These are phyloP conservation scores for Malacoraja senta DNA, from an alignment of 2,797 vertebrate species.

Conservation along the genomic window DNA sequence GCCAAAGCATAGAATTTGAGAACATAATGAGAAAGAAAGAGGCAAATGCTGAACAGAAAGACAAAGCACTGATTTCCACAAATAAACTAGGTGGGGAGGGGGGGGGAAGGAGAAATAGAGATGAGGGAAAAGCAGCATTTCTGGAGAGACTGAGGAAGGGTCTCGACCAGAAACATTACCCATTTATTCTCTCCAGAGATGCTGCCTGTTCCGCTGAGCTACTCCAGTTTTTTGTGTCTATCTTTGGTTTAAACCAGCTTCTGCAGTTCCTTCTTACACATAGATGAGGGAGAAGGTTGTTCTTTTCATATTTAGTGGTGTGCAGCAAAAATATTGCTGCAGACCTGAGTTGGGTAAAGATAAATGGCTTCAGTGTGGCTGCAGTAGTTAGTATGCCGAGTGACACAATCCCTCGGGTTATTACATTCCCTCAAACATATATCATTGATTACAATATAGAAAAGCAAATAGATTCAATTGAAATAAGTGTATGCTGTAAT, in stretches of 20 bases:
- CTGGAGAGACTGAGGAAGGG: too few species aligned
- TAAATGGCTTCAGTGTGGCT: slow-evolving; percentile 39
- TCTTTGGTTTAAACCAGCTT: too few species aligned
- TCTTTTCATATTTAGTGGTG: slow-evolving; percentile 45
- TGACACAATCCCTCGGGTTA: slow-evolving; percentile 46
- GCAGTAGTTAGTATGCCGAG: slow-evolving; percentile 46
- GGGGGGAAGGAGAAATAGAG: too few species aligned
- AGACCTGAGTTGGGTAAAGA: slow-evolving; percentile 48
- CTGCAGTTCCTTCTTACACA: too few species aligned
- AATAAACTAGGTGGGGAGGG: slow-evolving; percentile 43
- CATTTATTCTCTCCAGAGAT: too few species aligned
- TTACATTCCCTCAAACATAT: slow-evolving; percentile 43
- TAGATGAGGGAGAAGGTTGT: slow-evolving; percentile 29
- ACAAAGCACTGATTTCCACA: slow-evolving; percentile 40
- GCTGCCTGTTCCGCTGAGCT: too few species aligned
- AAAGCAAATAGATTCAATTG: slow-evolving; percentile 50
- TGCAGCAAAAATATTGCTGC: slow-evolving; percentile 41
- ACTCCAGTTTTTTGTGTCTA: too few species aligned
- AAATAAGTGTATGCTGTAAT: slow-evolving; percentile 48
- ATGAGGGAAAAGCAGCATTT: too few species aligned
- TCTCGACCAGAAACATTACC: too few species aligned
- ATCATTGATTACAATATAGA: slow-evolving; percentile 45
- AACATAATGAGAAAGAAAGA: not conserved
- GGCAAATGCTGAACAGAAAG: slow-evolving; percentile 39
- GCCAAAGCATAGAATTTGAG: not conserved